phyloP scores from a whole-genome alignment of 1,140 invertebrate genomes.

The Cydia amplana region DNA sequence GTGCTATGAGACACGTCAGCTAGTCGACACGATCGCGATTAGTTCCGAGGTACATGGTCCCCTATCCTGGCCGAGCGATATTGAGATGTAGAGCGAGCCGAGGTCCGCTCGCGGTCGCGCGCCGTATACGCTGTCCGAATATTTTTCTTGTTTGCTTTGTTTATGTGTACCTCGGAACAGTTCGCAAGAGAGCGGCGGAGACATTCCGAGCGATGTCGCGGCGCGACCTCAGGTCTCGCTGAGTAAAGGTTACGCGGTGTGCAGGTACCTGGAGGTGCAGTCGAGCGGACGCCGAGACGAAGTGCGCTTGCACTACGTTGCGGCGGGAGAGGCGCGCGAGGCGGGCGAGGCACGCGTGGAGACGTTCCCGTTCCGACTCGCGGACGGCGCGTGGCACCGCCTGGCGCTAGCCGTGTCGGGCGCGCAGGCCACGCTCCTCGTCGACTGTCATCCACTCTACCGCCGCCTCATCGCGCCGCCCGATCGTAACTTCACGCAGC shows the following conservation, averaged over 20 bases:
- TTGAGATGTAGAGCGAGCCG: slow-evolving; percentile 80
- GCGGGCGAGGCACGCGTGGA: slow-evolving; percentile 86
- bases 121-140: slow-evolving; percentile 61
- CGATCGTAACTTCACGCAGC: slow-evolving; percentile 86
- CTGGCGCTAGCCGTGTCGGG: slow-evolving; percentile 91
- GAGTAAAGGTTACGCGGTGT: slow-evolving; percentile 51
- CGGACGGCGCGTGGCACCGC: slow-evolving; percentile 92
- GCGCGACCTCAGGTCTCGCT: slow-evolving; percentile 37
- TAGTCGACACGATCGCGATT: slow-evolving; percentile 68
- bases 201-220: slow-evolving; percentile 43
- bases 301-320: slow-evolving; percentile 88
- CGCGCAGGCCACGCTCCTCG: slow-evolving; percentile 88
- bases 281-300: slow-evolving; percentile 93
- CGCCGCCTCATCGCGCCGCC: slow-evolving; percentile 83
- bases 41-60: slow-evolving; percentile 81
- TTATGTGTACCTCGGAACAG: slow-evolving; percentile 78
- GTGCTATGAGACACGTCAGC: slow-evolving; percentile 59
- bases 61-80: slow-evolving; percentile 77
- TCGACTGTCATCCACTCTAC: slow-evolving; percentile 93
- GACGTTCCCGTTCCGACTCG: slow-evolving; percentile 91
- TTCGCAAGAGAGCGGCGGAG: slow-evolving; percentile 61
- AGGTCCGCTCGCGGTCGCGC: slow-evolving; percentile 64
- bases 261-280: slow-evolving; percentile 93
- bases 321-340: slow-evolving; percentile 80
- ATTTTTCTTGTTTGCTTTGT: slow-evolving; percentile 73